These are phyloP conservation scores for Drosophila gunungcola DNA, from an alignment of 1,140 invertebrate species.

Conservation along the genomic window DNA sequence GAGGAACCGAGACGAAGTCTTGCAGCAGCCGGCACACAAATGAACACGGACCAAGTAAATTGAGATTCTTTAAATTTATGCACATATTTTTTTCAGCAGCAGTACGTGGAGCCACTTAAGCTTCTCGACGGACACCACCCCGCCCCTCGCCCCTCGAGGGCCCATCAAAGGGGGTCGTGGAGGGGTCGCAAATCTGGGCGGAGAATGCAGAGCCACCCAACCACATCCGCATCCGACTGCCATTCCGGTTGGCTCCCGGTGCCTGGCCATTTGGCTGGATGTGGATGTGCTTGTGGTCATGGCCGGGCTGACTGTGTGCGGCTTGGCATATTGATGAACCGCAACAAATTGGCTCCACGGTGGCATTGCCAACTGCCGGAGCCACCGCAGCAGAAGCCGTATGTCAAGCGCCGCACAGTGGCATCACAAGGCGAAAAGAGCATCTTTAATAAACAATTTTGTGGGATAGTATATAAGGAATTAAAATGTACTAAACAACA, in stretches of 20 bases:
- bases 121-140: slow-evolving; percentile 43
- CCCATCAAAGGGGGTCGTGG: background rate
- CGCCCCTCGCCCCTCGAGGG: slow-evolving; percentile 2
- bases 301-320: slow-evolving; percentile 44
- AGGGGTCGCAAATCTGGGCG: slow-evolving; percentile 37
- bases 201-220: slow-evolving; percentile 32
- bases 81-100: slow-evolving; percentile 73
- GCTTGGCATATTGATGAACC: slow-evolving; percentile 81
- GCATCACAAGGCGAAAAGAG: background rate
- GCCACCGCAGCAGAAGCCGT: slow-evolving; percentile 25
- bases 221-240: slow-evolving; percentile 56
- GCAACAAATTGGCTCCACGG: slow-evolving; percentile 76
- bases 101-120: slow-evolving; percentile 78
- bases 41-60: slow-evolving; percentile 76
- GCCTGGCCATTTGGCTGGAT: slow-evolving; percentile 33
- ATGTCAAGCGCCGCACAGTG: slow-evolving; percentile 54
- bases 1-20: slow-evolving; percentile 18
- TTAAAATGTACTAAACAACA: too few species aligned
- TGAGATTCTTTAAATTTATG: slow-evolving; percentile 83
- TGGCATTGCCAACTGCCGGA: slow-evolving; percentile 39
- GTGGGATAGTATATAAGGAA: too few species aligned
- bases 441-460: background rate
- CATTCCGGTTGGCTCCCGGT: slow-evolving; percentile 62
- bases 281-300: slow-evolving; percentile 18
- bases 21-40: slow-evolving; percentile 59